phyloP scores from a whole-genome alignment of 1,140 invertebrate species.

The Mesaphorura yosii region DNA sequence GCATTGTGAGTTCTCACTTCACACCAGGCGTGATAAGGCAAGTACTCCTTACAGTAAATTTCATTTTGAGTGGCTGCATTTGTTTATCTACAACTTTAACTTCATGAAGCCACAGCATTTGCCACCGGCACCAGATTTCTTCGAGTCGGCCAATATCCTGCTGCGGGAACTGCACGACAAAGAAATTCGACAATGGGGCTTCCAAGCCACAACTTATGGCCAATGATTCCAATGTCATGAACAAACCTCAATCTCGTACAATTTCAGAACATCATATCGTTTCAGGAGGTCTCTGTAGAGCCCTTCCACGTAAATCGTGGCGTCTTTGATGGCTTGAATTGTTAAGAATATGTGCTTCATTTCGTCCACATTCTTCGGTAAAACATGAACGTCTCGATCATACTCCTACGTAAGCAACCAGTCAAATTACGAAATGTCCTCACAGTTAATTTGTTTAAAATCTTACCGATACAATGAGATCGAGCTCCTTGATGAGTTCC shows the following conservation, averaged over 20 bases:
- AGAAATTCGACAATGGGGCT: neutral
- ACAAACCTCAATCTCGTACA: slow-evolving; percentile 23
- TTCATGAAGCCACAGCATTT: slow-evolving; percentile 44
- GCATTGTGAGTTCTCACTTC: slow-evolving; percentile 53
- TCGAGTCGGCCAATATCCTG: slow-evolving; percentile 16
- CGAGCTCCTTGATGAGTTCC: slow-evolving; percentile 30
- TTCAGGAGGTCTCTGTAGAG: slow-evolving; percentile 15
- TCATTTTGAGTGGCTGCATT: slow-evolving; percentile 39
- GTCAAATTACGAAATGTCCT: neutral
- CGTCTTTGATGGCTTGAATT: slow-evolving; percentile 58
- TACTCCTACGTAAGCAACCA: slow-evolving; percentile 31
- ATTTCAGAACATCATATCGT: slow-evolving; percentile 15
- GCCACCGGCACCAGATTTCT: slow-evolving; percentile 40
- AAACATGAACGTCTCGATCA: slow-evolving; percentile 48
- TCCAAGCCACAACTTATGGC: neutral
- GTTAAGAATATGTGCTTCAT: slow-evolving; percentile 73
- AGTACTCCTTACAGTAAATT: slow-evolving; percentile 68
- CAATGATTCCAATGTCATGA: neutral
- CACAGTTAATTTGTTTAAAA: neutral
- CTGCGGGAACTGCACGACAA: slow-evolving; percentile 6
- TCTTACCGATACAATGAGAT: slow-evolving; percentile 16
- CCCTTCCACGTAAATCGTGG: slow-evolving; percentile 39
- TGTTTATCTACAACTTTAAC: slow-evolving; percentile 40
- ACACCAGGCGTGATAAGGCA: slow-evolving; percentile 57
- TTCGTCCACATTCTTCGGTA: slow-evolving; percentile 60